These are phyloP conservation scores for Magallana gigas DNA, from an alignment of 1,140 invertebrate genomes.

Conservation along the genomic window DNA sequence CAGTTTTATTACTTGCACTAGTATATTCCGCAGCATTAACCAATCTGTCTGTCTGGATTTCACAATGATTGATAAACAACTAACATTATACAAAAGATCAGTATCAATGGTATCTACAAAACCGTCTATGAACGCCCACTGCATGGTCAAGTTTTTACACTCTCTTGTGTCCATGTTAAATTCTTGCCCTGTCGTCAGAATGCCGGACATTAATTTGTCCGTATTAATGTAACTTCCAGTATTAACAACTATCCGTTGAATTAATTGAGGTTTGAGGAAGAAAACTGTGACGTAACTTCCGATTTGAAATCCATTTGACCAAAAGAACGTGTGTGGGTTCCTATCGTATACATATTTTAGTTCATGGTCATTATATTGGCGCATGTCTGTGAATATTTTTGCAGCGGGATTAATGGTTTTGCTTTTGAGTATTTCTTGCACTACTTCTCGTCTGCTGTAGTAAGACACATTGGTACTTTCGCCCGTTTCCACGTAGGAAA, in stretches of 20 bases:
- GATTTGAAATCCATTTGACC: constrained; percentile 21
- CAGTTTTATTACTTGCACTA: not conserved
- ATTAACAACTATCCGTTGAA: not conserved
- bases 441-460: constrained; percentile 3
- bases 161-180: not conserved
- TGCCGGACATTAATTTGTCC: not conserved
- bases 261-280: not conserved
- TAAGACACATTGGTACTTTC: not conserved
- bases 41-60: constrained; percentile 33
- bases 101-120: constrained; percentile 8
- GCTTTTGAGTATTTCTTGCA: not conserved
- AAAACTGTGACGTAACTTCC: constrained; percentile 12
- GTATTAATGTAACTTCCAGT: constrained; percentile 36
- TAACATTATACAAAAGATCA: not conserved
- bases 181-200: not conserved
- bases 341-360: constrained; percentile 14
- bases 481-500: not conserved
- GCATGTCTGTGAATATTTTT: constrained; percentile 35
- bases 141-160: not conserved
- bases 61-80: not conserved
- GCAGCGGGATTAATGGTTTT: not conserved
- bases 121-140: constrained; percentile 14
- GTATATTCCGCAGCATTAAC: constrained; percentile 22
- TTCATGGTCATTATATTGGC: not conserved
- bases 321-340: constrained; percentile 4